phyloP scores from a whole-genome alignment of 1,140 invertebrate species.

The Platyscapa corneri region DNA sequence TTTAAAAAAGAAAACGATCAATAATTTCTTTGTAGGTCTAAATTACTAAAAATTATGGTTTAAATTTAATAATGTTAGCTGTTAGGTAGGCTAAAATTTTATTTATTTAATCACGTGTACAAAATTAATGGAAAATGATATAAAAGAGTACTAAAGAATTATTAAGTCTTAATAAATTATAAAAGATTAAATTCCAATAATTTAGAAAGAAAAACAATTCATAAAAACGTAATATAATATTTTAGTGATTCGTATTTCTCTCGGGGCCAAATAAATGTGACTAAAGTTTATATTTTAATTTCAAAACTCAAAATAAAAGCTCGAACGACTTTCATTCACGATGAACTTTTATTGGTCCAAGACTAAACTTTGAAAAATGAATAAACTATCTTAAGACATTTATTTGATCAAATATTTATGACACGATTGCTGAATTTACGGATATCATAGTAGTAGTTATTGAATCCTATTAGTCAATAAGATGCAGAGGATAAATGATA shows the following conservation, averaged over 20 bases:
- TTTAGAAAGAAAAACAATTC: background rate
- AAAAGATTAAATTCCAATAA: background rate
- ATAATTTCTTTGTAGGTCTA: too few relatives aligned
- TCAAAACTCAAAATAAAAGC: background rate
- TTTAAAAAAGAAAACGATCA: too few relatives aligned
- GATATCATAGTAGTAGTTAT: background rate
- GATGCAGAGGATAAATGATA: background rate
- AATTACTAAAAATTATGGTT: too few relatives aligned
- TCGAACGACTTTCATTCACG: background rate
- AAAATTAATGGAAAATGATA: background rate
- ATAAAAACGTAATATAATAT: background rate
- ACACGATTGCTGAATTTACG: background rate
- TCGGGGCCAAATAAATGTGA: too few relatives aligned
- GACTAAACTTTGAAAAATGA: background rate
- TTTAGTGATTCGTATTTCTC: background rate
- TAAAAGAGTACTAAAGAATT: background rate
- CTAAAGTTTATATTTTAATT: background rate
- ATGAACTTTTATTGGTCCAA: background rate
- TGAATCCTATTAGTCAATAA: background rate
- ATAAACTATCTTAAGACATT: too few relatives aligned
- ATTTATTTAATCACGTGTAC: background rate
- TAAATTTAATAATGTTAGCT: background rate
- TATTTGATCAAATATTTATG: too few relatives aligned
- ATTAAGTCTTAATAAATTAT: background rate
- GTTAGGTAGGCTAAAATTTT: background rate